phyloP scores from a whole-genome alignment of 2,113 vertebrate genomes.

The Piprites chloris region DNA sequence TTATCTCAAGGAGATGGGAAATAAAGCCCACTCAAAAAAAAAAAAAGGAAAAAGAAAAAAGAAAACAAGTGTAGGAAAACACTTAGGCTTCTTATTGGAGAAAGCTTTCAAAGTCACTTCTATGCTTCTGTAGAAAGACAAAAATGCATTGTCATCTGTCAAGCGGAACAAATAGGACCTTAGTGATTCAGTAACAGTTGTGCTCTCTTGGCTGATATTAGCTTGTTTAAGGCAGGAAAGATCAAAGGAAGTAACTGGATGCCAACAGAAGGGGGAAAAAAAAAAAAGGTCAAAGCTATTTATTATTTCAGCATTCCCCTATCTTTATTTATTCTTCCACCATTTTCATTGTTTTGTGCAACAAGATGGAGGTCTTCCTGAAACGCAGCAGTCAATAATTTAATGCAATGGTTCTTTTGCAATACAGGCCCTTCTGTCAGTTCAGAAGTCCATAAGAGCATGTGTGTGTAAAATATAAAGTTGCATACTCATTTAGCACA shows the following conservation, averaged over 20 bases:
- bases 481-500: background rate
- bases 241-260: conserved; percentile 59
- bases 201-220: conserved; percentile 59
- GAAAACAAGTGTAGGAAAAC: background rate
- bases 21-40: background rate
- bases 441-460: background rate
- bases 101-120: background rate
- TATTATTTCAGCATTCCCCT: conserved; percentile 58
- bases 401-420: conserved; percentile 19
- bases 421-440: background rate
- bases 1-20: background rate
- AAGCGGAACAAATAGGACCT: conserved; percentile 60
- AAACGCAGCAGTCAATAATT: conserved; percentile 4
- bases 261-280: conserved; percentile 22
- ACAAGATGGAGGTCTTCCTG: conserved; percentile 42
- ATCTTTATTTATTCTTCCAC: conserved; percentile 49
- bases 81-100: background rate
- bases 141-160: conserved; percentile 42
- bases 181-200: conserved; percentile 59
- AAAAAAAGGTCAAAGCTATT: conserved; percentile 60
- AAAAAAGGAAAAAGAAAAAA: background rate
- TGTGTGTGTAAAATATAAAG: background rate
- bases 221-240: conserved; percentile 58
- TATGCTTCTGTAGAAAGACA: background rate
- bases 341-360: conserved; percentile 56